Percentiles rank a stretch among this genome's conserved stretches.
phyloP scores from a whole-genome alignment of 2,888 invertebrate species.

The Dryobota labecula region DNA sequence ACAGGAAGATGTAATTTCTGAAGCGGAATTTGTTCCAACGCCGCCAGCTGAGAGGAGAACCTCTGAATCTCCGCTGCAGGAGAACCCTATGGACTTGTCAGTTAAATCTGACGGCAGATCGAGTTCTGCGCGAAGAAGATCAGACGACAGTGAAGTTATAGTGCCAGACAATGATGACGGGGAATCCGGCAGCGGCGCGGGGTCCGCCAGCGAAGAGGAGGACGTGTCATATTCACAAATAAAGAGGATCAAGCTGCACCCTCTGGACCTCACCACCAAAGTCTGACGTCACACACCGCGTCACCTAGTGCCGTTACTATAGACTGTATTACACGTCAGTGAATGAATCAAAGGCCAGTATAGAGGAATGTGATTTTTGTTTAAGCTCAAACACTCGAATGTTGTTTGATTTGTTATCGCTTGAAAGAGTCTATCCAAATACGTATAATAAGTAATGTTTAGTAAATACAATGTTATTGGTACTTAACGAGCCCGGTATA shows the following conservation, averaged over 20 bases:
- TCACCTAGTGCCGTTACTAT: constrained; percentile 72
- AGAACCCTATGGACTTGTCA: constrained; percentile 95
- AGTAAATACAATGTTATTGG: constrained; percentile 81
- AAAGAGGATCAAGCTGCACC: constrained; percentile 91
- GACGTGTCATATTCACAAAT: constrained; percentile 91
- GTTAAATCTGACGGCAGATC: constrained; percentile 92
- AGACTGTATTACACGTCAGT: constrained; percentile 74
- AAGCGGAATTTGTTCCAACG: constrained; percentile 88
- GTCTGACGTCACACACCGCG: constrained; percentile 87
- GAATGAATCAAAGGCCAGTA: constrained; percentile 86
- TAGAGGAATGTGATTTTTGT: constrained; percentile 86
- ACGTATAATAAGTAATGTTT: constrained; percentile 86
- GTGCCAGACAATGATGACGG: constrained; percentile 84
- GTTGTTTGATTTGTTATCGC: constrained; percentile 87
- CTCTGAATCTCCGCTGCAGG: constrained; percentile 92
- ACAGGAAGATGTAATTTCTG: constrained; percentile 88
- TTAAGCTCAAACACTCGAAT: constrained; percentile 80
- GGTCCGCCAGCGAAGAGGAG: constrained; percentile 86
- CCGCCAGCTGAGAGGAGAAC: constrained; percentile 85
- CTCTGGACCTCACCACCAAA: constrained; percentile 93
- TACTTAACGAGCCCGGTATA: constrained; percentile 80
- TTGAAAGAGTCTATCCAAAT: constrained; percentile 90
- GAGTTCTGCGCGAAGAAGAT: constrained; percentile 86
- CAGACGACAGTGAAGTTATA: constrained; percentile 88
- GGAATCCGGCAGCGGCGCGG: constrained; percentile 85